phyloP scores from a whole-genome alignment of 2,888 invertebrate species.

The Melanotus villosus region DNA sequence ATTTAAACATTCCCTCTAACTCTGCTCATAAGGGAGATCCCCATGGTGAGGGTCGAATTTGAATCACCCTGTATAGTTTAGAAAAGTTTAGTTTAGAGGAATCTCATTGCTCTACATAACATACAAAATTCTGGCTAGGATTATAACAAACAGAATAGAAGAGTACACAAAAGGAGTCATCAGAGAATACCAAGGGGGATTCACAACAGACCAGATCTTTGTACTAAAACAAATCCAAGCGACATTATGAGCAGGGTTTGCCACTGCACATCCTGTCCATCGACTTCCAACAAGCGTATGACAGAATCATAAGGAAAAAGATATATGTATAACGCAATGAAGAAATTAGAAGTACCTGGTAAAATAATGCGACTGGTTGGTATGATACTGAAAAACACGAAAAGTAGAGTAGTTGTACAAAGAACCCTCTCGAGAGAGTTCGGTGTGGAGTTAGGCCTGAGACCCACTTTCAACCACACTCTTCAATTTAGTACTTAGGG shows the following conservation, averaged over 20 bases:
- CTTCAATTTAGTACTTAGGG: constrained; percentile 4
- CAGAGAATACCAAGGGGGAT: constrained; percentile 3
- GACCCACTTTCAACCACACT: constrained; percentile 4
- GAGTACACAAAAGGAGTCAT: constrained; percentile 11
- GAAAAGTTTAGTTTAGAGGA: constrained; percentile 12
- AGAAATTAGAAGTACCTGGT: not conserved
- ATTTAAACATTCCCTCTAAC: no score
- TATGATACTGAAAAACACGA: not conserved
- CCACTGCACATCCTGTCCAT: constrained; percentile 2
- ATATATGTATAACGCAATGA: not conserved
- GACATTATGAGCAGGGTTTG: constrained; percentile 7
- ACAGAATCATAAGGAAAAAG: no score
- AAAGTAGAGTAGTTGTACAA: not conserved
- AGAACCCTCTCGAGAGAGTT: constrained; percentile 1
- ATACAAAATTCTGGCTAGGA: not conserved
- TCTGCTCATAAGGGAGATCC: no score
- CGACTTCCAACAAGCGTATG: no score
- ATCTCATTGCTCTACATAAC: constrained; percentile 6
- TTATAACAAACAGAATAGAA: not conserved
- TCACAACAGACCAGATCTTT: constrained; percentile 35
- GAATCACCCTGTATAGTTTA: no score
- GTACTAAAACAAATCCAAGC: constrained; percentile 18
- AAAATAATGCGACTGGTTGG: not conserved
- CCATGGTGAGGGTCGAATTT: no score
- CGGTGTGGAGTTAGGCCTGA: not conserved